Evolutionary conservation across 1,140 invertebrate species (phyloP), one percentile per base, ranked within the genome.

Genomic region (Drepana arcuata): DNA sequence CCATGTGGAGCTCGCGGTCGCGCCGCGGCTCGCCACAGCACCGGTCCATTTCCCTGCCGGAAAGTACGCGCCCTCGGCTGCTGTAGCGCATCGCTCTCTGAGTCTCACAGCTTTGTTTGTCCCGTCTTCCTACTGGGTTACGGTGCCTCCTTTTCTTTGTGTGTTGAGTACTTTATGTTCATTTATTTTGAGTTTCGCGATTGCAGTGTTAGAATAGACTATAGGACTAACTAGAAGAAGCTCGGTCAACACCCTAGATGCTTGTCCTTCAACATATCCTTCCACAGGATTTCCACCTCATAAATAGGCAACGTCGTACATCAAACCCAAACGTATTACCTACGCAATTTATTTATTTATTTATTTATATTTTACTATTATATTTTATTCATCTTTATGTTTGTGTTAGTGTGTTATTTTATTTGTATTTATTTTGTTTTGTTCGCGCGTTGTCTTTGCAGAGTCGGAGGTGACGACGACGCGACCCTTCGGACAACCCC

Each of bases 21-120:
- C 85, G 88, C 48, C 85, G 86, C 66, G 85, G 86, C 63, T 88
- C 91, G 65, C 89, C 89, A 53, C 88, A 89, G 74, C 87, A 90
- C 83, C 89, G 89, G 62, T 91, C 90, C 83, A 91, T 91, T 83
- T 91, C 90, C 62, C 87, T 92, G 68, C 90, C 90, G 71, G 90
- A 92, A 91, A 92, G 90, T 92, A 92, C 87, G 87, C 84, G 85
- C 72, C 67, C 64, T 61, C 51, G 63, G 65, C 64, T 65, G 59
- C 54, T 53, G 65, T 74, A 72, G 72, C 64, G 61, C 72, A 70
- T 60, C 52, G 70, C 65, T 68, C 63, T 62, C 54, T 77, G 45
- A 44, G 69, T 68, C 54, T 72, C 66, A 72, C 72, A 41, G 65
- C 77, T 82, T 79, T 79, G 46, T 73, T 66, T 78, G 68, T 77